Conservation (phyloP, 2,888 invertebrate species). For the Philhelius pedissequus region DNA sequence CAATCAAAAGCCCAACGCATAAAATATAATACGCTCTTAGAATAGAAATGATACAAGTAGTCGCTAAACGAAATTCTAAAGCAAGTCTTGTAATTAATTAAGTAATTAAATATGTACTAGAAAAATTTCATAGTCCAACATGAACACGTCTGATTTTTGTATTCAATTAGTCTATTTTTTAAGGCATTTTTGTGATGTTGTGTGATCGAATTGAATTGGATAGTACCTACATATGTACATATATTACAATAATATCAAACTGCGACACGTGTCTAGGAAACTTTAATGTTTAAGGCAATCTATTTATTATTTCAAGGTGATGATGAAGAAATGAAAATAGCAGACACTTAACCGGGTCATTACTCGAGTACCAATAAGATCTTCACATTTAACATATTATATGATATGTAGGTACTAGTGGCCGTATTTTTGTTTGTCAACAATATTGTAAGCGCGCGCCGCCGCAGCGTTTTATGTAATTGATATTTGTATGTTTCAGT, state of each 20-base stretch:
- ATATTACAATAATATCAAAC: neutral
- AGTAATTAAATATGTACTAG: neutral
- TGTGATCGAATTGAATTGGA: neutral
- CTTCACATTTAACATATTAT: neutral
- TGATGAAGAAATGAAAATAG: neutral
- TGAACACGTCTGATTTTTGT: neutral
- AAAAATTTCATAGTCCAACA: neutral
- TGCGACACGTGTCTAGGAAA: neutral
- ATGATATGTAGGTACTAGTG: neutral
- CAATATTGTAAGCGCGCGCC: neutral
- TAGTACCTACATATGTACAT: neutral
- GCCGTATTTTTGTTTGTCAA: neutral
- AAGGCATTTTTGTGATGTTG: neutral
- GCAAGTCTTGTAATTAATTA: neutral
- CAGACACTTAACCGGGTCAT: neutral
- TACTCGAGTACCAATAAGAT: neutral
- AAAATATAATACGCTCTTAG: neutral
- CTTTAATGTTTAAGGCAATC: neutral
- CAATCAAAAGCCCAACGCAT: constrained; percentile 1
- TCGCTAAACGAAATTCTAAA: neutral
- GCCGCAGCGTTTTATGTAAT: neutral
- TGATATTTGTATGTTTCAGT: neutral
- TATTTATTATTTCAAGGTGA: constrained; percentile 27
- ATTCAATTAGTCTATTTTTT: neutral
- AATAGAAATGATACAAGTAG: neutral